Conservation (phyloP, 2,113 vertebrate genomes). For the Pygoscelis adeliae region DNA sequence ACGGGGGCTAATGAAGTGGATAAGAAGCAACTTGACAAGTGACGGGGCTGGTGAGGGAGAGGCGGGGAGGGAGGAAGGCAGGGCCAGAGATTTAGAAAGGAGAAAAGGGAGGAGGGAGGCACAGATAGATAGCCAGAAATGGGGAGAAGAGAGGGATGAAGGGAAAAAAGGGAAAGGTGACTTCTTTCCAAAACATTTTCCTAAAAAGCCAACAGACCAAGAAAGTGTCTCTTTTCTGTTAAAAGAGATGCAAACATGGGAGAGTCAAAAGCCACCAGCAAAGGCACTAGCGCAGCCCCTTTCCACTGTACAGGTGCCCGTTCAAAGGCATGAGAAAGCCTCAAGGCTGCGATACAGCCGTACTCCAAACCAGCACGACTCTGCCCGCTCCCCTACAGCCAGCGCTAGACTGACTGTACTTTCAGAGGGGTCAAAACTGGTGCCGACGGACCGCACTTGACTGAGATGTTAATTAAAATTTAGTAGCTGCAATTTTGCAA, state of each 20-base stretch:
- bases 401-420: neutral
- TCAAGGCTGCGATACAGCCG: rapidly evolving
- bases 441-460: rapidly evolving
- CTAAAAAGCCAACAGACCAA: neutral
- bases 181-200: neutral
- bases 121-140: neutral
- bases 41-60: neutral
- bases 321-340: neutral
- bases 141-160: neutral
- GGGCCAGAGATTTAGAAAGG: neutral
- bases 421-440: rapidly evolving
- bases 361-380: rapidly evolving
- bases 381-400: neutral
- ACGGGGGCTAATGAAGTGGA: neutral
- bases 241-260: neutral
- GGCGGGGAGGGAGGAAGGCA: neutral
- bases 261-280: no score
- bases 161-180: neutral
- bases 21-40: neutral
- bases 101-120: neutral
- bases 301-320: rapidly evolving
- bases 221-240: neutral
- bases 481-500: neutral
- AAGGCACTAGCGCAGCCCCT: neutral
- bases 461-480: rapidly evolving